A percentile compares a stretch with the other conserved stretches of the same genome.
Conservation (phyloP, 1,140 invertebrate genomes). For the Drosophila cardini region DNA sequence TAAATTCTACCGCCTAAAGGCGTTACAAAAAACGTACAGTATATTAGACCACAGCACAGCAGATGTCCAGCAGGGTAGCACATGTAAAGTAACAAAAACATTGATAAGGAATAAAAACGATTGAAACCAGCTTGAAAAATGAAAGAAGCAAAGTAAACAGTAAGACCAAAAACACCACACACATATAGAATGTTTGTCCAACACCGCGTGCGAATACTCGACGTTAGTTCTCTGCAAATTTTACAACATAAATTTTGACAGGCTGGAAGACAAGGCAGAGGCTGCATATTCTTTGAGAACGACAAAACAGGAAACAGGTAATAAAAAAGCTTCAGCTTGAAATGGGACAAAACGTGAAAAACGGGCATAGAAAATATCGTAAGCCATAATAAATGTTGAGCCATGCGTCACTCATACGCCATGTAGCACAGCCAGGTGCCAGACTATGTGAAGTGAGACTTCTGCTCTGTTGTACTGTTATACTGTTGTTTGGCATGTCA, state of each 20-base stretch:
- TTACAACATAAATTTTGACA: slow-evolving; percentile 72
- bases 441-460: background rate
- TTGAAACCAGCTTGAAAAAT: slow-evolving; percentile 80
- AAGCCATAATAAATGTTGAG: slow-evolving; percentile 74
- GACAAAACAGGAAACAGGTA: slow-evolving; percentile 60
- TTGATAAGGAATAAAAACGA: slow-evolving; percentile 73
- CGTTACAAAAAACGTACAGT: slow-evolving; percentile 6
- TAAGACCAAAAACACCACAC: slow-evolving; percentile 13
- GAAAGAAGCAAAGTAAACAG: slow-evolving; percentile 31
- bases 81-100: slow-evolving; percentile 79
- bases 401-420: slow-evolving; percentile 79
- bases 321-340: slow-evolving; percentile 55
- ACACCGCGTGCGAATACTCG: slow-evolving; percentile 48
- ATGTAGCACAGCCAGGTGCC: slow-evolving; percentile 45
- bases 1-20: background rate
- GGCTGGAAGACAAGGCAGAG: slow-evolving; percentile 31
- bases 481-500: slow-evolving; percentile 51
- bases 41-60: slow-evolving; percentile 37
- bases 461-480: slow-evolving; percentile 17
- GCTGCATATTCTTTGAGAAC: slow-evolving; percentile 47
- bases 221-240: slow-evolving; percentile 60
- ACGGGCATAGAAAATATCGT: slow-evolving; percentile 22
- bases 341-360: slow-evolving; percentile 9
- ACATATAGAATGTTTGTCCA: background rate
- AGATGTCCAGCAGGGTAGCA: slow-evolving; percentile 59